Percentiles rank a stretch among this genome's conserved stretches.
These are phyloP conservation scores for Melanotaenia pygmaea DNA, from an alignment of 2,797 vertebrate genomes.

Conservation along the genomic window DNA sequence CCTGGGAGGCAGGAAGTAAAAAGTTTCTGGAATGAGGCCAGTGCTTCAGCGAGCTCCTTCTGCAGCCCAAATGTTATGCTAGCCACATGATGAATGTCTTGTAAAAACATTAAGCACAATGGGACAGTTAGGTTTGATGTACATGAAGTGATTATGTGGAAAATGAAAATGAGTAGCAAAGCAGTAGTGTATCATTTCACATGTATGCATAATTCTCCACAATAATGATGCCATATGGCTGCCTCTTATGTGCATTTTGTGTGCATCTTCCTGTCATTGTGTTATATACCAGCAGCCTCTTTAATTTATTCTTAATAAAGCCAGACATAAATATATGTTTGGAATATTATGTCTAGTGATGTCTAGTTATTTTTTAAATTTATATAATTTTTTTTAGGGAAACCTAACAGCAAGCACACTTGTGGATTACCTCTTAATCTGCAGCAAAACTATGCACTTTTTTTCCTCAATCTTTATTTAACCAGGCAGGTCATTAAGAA, in stretches of 20 bases:
- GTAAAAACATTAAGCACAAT: constrained; percentile 33
- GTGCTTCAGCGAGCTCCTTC: constrained; percentile 52
- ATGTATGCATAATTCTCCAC: constrained; percentile 46
- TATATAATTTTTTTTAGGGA: not conserved
- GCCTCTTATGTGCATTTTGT: not conserved
- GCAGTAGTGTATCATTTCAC: constrained; percentile 45
- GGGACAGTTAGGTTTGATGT: constrained; percentile 33
- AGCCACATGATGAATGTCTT: constrained; percentile 20
- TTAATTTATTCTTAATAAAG: constrained; percentile 40
- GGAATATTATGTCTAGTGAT: not conserved
- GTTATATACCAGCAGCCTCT: not conserved
- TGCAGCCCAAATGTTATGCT: constrained; percentile 29
- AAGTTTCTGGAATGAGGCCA: constrained; percentile 60
- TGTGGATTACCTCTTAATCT: not conserved
- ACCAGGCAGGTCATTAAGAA: not conserved
- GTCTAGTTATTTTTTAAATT: constrained; percentile 1
- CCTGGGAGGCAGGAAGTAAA: constrained; percentile 39
- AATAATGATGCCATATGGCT: constrained; percentile 13
- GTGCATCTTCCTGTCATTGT: not conserved
- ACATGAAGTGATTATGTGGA: constrained; percentile 26
- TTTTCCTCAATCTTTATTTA: too few relatives aligned
- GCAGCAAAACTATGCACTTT: not conserved
- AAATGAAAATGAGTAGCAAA: constrained; percentile 31
- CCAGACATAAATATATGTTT: constrained; percentile 10
- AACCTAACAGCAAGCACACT: not conserved